Evolutionary conservation across 2,888 invertebrate species (phyloP), one percentile per base, ranked within the genome.

Genomic region (Gymnoscelis rufifasciata): DNA sequence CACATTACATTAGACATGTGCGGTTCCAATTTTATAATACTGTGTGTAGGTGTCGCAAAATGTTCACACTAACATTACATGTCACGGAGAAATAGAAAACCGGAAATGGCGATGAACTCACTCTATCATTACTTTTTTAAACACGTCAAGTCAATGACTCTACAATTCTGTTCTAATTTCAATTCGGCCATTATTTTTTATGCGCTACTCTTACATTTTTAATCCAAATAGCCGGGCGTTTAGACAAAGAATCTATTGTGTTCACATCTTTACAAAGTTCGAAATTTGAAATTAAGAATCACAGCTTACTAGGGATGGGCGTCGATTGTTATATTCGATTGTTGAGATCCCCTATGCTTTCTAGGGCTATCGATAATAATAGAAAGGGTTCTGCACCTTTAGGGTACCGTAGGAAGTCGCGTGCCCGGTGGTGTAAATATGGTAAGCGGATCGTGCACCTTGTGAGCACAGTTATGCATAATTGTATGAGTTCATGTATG

Each of bases 381-480:
- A 53, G 81, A 82, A 83, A 81, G 78, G 83, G 77, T 77, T 61
- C 51, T 66, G 79, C 81, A 82, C 83, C 82, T 83, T 83, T 71
- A 53, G 44, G 4, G 24, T 29, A 38, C 38, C 47, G 47, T 59
- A 62, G 71, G 63, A 57, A 73, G 82, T 80, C 83, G 78, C 82
- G 82, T 80, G 83, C 78, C 70, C 54, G 61, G 62, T 62, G 62
- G 60, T 62, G 63, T 56, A 51, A 60, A 63, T 60, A 56, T 60
- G 54, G 49, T 49, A 45, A 49, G 33, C 29, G 40, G 43, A 47
- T 57, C 60, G 59, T 58, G 56, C 64, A 66, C 60, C 66, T 69
- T 69, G 64, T 53, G 42, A 6, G 36, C 47, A 54, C 57, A 60
- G 51, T 58, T 58, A 47, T 36, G 27, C 30, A 15, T 41, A 35